phyloP scores from a whole-genome alignment of 2,113 vertebrate genomes.

The Fregetta grallaria region DNA sequence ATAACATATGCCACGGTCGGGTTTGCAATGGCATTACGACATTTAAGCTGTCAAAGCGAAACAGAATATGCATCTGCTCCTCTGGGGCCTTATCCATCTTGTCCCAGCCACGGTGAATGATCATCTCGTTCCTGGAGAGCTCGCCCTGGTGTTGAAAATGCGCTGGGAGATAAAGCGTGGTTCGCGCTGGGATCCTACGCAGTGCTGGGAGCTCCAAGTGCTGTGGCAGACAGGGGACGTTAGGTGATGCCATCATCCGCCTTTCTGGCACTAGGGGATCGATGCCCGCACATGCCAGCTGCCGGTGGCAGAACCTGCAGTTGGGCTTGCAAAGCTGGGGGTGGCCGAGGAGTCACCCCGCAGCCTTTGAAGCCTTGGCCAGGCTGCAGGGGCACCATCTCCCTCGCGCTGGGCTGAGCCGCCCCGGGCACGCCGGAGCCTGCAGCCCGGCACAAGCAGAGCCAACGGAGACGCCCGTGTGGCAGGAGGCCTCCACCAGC shows the following conservation, averaged over 20 bases:
- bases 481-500: neutral
- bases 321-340: neutral
- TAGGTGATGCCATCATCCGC: neutral
- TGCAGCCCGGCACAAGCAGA: neutral
- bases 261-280: neutral
- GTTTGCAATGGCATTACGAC: neutral
- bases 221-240: neutral
- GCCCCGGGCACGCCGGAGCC: fast-evolving
- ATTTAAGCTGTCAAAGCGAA: neutral
- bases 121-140: neutral
- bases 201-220: neutral
- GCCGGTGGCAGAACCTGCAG: neutral
- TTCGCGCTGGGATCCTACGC: neutral
- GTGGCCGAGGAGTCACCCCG: neutral
- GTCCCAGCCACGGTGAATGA: neutral
- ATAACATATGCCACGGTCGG: fast-evolving
- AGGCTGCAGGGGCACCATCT: neutral
- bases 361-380: neutral
- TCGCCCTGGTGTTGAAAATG: neutral
- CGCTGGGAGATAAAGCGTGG: neutral
- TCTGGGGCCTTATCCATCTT: neutral
- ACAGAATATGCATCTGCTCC: neutral
- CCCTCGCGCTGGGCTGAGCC: neutral
- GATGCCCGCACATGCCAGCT: fast-evolving
- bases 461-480: neutral